Evolutionary conservation across 2,797 vertebrate genomes (phyloP).

Genomic region (Xiphophorus birchmanni): DNA sequence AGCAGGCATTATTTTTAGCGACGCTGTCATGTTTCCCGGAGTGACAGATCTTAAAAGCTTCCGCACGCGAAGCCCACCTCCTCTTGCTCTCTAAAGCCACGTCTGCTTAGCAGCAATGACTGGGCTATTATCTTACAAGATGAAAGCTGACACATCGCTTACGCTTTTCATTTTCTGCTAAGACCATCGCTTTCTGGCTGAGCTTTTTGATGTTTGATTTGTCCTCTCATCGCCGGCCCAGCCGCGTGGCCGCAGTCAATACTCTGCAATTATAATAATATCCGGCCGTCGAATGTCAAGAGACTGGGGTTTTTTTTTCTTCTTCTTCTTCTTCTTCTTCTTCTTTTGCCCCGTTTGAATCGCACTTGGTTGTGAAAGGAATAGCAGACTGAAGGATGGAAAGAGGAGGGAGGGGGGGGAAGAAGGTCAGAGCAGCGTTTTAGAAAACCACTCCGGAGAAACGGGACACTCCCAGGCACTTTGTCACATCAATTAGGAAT

Average conservation of each 20-base stretch:
- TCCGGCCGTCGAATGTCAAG: slow-evolving; percentile 69
- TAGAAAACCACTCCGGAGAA: slow-evolving; percentile 73
- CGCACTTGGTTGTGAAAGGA: slow-evolving; percentile 58
- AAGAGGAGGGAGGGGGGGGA: slow-evolving; percentile 12
- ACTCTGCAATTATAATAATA: slow-evolving; percentile 72
- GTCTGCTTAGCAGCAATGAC: slow-evolving; percentile 69
- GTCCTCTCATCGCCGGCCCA: slow-evolving; percentile 52
- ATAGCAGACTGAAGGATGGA: slow-evolving; percentile 56
- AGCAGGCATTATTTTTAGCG: slow-evolving; percentile 79
- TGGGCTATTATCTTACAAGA: slow-evolving; percentile 78
- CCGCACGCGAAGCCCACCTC: slow-evolving; percentile 64
- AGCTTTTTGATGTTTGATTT: slow-evolving; percentile 73
- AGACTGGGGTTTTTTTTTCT: slow-evolving; percentile 15
- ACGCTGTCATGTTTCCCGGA: slow-evolving; percentile 73
- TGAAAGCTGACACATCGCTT: slow-evolving; percentile 71
- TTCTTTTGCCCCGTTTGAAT: slow-evolving; percentile 59
- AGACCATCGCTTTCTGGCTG: slow-evolving; percentile 52
- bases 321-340: slow-evolving; percentile 12
- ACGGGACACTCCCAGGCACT: slow-evolving; percentile 73
- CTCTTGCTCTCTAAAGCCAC: slow-evolving; percentile 69
- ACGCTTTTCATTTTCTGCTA: slow-evolving; percentile 65
- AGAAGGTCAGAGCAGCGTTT: slow-evolving; percentile 62
- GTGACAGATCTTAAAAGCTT: slow-evolving; percentile 78
- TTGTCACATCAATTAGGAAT: slow-evolving; percentile 82
- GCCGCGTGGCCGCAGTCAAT: slow-evolving; percentile 63